Percentiles rank a stretch among this genome's conserved stretches.
Conservation (phyloP, 1,140 invertebrate genomes). For the Drosophila lini region DNA sequence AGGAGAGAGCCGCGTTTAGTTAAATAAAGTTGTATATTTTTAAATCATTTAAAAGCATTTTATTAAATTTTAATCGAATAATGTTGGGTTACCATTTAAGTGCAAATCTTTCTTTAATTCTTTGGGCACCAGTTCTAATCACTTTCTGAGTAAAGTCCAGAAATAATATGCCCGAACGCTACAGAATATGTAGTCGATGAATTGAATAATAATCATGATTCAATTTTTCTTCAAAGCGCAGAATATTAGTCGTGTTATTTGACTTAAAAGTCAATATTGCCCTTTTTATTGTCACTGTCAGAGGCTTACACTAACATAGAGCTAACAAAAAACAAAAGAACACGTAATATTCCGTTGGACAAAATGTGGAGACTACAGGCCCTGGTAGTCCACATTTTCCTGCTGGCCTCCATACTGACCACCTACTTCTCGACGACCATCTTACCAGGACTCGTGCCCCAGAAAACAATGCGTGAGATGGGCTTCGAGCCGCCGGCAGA, state of each 20-base stretch:
- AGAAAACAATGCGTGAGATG: slow-evolving; percentile 82
- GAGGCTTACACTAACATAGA: background rate
- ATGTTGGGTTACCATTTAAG: no score
- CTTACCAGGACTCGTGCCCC: slow-evolving; percentile 85
- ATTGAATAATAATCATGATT: no score
- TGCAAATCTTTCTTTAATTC: no score
- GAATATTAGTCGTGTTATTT: background rate
- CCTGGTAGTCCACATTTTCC: slow-evolving; percentile 85
- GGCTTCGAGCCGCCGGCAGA: slow-evolving; percentile 87
- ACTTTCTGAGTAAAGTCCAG: no score
- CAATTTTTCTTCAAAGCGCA: no score
- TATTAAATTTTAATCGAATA: no score
- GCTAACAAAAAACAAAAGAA: background rate
- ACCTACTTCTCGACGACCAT: slow-evolving; percentile 88
- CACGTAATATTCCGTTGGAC: background rate
- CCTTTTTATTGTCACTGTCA: background rate
- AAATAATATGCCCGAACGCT: no score
- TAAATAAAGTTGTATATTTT: background rate
- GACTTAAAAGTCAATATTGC: background rate
- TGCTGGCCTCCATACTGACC: slow-evolving; percentile 87
- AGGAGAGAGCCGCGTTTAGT: background rate
- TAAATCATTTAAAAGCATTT: no score
- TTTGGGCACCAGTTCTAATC: no score
- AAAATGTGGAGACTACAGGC: slow-evolving; percentile 75
- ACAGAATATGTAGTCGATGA: no score